A percentile compares a stretch with the other conserved stretches of the same genome.
These are phyloP conservation scores for Drosophila fungiperda DNA, from an alignment of 2,888 invertebrate genomes.

Conservation along the genomic window DNA sequence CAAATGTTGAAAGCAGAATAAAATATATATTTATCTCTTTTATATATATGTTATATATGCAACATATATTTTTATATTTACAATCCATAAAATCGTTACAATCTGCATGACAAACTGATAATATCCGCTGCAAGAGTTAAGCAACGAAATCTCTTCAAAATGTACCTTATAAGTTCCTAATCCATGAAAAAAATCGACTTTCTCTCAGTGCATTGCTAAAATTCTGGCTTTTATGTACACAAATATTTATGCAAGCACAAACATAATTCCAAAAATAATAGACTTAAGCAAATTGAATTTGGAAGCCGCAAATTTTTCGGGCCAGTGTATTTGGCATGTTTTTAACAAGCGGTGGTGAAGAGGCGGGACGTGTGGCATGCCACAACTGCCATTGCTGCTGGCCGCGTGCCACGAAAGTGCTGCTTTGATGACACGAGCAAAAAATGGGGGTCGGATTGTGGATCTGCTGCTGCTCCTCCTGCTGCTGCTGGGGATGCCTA, in stretches of 20 bases:
- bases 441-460: not conserved
- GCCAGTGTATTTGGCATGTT: slow-evolving; percentile 39
- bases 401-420: slow-evolving; percentile 66
- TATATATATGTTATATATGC: no score
- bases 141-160: not conserved
- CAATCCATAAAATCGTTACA: not conserved
- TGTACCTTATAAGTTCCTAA: not conserved
- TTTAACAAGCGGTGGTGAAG: not conserved
- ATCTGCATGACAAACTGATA: not conserved
- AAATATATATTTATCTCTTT: no score
- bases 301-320: slow-evolving; percentile 10
- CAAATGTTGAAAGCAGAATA: no score
- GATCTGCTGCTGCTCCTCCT: slow-evolving; percentile 12
- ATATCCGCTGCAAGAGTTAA: not conserved
- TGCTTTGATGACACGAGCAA: slow-evolving; percentile 47
- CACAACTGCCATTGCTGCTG: slow-evolving; percentile 20
- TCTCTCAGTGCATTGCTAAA: not conserved
- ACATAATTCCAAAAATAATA: slow-evolving; percentile 4
- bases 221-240: not conserved
- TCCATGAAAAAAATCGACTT: not conserved
- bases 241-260: slow-evolving; percentile 5
- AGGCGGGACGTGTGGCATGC: not conserved
- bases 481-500: slow-evolving; percentile 55
- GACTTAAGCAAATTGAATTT: slow-evolving; percentile 14
- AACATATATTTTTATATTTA: no score